These are phyloP conservation scores for Vollenhovia emeryi DNA, from an alignment of 1,140 invertebrate species.

Conservation along the genomic window DNA sequence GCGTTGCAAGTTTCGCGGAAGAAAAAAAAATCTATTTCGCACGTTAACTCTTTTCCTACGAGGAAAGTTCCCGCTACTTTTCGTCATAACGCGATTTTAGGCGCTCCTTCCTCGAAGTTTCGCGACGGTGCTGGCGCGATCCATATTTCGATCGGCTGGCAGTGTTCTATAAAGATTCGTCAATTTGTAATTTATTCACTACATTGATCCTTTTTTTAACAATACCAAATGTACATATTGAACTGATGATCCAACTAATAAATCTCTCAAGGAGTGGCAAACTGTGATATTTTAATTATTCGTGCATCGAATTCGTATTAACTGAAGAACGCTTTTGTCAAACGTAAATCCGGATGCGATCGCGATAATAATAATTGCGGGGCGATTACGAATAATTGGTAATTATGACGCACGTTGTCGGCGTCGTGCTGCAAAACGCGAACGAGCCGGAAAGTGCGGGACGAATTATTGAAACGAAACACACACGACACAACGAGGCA, in stretches of 20 bases:
- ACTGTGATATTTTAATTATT: conserved; percentile 14
- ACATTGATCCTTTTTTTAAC: no score
- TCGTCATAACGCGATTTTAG: not conserved
- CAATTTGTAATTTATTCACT: not conserved
- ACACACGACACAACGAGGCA: not conserved
- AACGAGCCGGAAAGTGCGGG: conserved; percentile 20
- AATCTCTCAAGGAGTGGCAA: not conserved
- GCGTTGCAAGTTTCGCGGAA: not conserved
- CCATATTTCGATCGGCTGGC: not conserved
- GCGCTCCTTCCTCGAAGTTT: not conserved
- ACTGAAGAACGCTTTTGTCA: not conserved
- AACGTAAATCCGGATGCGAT: conserved; percentile 17
- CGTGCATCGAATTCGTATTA: not conserved
- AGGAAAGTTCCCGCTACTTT: not conserved
- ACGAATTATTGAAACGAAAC: conserved; percentile 42
- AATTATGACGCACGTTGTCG: conserved; percentile 9
- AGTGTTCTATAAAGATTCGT: not conserved
- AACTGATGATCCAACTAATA: not conserved
- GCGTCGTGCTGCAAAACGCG: conserved; percentile 16
- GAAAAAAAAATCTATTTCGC: not conserved
- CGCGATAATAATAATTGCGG: conserved; percentile 22
- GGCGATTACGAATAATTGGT: conserved; percentile 32
- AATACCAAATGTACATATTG: no score
- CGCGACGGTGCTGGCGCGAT: not conserved
- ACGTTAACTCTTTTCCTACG: not conserved